phyloP scores from a whole-genome alignment of 2,888 invertebrate genomes.

The Harpalus rubripes region DNA sequence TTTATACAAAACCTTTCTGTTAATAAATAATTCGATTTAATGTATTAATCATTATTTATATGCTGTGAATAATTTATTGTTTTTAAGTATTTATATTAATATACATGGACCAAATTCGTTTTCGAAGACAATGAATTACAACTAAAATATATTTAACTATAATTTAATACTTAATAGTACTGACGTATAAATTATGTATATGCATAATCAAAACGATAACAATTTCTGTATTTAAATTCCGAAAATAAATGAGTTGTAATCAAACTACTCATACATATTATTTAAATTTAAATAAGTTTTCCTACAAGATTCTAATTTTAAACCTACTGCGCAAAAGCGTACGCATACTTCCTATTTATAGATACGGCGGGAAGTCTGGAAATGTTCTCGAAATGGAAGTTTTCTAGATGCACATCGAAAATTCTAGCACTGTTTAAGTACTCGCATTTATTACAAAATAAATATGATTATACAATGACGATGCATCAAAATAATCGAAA shows the following conservation, averaged over 20 bases:
- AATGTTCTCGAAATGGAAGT: constrained; percentile 17
- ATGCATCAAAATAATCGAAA: no score
- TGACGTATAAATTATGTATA: constrained; percentile 45
- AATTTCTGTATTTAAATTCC: constrained; percentile 57
- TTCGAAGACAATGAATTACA: constrained; percentile 53
- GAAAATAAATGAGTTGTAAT: constrained; percentile 60
- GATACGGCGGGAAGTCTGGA: background rate
- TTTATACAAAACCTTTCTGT: constrained; percentile 57
- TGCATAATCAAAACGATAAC: constrained; percentile 61
- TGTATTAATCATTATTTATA: constrained; percentile 50
- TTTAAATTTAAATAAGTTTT: constrained; percentile 4
- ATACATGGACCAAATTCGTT: constrained; percentile 63
- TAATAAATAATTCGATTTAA: constrained; percentile 49
- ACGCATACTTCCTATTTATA: background rate
- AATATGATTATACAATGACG: no score
- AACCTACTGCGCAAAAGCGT: background rate
- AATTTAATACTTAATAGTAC: constrained; percentile 53
- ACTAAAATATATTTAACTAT: constrained; percentile 55
- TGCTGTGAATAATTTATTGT: constrained; percentile 54
- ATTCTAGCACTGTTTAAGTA: background rate
- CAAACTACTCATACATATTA: constrained; percentile 1
- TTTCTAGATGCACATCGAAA: background rate
- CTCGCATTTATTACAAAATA: background rate
- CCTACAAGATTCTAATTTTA: constrained; percentile 13
- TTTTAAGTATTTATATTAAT: constrained; percentile 57